Conservation (phyloP, 2,113 vertebrate genomes). For the Neodontobutis hainanensis region DNA sequence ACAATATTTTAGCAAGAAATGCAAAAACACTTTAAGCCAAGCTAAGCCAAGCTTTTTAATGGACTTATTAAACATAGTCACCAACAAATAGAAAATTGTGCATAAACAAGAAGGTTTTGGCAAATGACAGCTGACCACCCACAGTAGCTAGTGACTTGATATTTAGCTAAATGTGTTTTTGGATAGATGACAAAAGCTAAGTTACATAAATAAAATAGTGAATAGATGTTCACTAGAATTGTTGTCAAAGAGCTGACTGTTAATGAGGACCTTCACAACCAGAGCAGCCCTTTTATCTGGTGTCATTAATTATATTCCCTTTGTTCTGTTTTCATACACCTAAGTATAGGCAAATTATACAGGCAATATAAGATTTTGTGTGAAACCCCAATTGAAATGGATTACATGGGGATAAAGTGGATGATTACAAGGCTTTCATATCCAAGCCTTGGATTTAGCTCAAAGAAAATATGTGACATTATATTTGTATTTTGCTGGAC, state of each 20-base stretch:
- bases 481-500: constrained; percentile 33
- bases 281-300: neutral
- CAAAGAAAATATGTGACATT: constrained; percentile 17
- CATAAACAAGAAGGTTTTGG: no score
- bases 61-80: no score
- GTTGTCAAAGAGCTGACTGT: constrained; percentile 17
- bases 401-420: constrained; percentile 43
- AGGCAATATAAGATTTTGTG: neutral
- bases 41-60: no score
- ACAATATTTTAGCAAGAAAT: no score
- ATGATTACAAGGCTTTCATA: constrained; percentile 29
- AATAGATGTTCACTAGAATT: constrained; percentile 21
- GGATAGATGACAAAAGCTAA: no score
- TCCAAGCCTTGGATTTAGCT: constrained; percentile 54
- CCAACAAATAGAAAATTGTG: no score
- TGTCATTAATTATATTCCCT: constrained; percentile 26
- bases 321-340: constrained; percentile 10
- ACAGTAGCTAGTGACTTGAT: no score
- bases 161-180: no score
- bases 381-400: constrained; percentile 41
- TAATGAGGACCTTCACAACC: neutral
- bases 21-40: no score
- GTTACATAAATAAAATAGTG: no score
- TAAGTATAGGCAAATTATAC: neutral
- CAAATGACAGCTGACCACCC: no score